Evolutionary conservation across 2,888 invertebrate species (phyloP), one percentile per base, ranked within the genome.

Genomic region (Zele albiditarsus): DNA sequence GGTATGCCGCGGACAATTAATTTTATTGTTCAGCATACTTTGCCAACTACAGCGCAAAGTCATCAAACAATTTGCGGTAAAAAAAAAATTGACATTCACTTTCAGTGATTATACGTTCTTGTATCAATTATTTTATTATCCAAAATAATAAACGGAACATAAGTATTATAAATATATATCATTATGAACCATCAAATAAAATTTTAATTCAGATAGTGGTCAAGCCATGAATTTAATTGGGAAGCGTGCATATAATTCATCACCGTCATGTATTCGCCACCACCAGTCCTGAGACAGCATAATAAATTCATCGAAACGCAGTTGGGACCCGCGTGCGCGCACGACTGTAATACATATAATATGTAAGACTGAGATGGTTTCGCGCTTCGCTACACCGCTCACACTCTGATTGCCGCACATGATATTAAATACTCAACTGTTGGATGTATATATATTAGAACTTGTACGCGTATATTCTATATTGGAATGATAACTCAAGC

Each of bases 291-390:
- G 74, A 76, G 77, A 85, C 83, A 79, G 79, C 79, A 83, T 78
- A 82, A 85, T 85, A 85, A 85, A 85, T 85, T 85, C 79, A 77
- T 71, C 72, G 74, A 46, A 71, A 80, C 74, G 78, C 66, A 31
- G 53, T 42, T 66, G 20, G 73, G 57, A 71, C 58, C 58, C 53
- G 38, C 62, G 49, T 79, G 79, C 71, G 79, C 62, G 8, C 62
- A 31, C 62, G 4, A 31, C 62, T 62, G 10, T 62, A 27, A 62
- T 62, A 16, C 6, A 14, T 46, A 46, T n/a, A n/a, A n/a, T 16
- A n/a, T n/a, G 16, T 6, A 46, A n/a, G n/a, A 16, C n/a, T n/a
- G 46, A 46, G 46, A 46, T 46, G 46, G n/a, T n/a, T 46, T 46
- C n/a, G 46, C 46, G 46, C 46, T 46, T 46, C 78, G 82, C 79